phyloP scores from a whole-genome alignment of 1,140 invertebrate species.

The Mya arenaria region DNA sequence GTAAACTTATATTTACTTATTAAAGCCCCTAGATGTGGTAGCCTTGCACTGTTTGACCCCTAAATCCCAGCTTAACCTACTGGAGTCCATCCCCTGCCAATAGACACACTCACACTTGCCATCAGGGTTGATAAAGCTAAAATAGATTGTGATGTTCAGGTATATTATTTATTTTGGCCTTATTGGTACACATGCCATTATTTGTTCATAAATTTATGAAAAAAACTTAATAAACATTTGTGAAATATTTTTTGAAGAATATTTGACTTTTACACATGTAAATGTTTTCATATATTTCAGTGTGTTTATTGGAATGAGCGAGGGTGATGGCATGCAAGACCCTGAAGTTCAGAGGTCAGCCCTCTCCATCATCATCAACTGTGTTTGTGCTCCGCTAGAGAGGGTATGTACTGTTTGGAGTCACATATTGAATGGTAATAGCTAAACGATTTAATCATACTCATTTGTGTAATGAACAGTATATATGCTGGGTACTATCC shows the following conservation, averaged over 20 bases:
- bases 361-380: slow-evolving; percentile 93
- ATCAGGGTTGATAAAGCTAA: too few relatives aligned
- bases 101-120: slow-evolving; percentile 67
- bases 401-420: slow-evolving; percentile 83
- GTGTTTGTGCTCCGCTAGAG: slow-evolving; percentile 94
- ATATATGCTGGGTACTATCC: too few relatives aligned
- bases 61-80: slow-evolving; percentile 91
- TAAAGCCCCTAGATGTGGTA: slow-evolving; percentile 94
- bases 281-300: too few relatives aligned
- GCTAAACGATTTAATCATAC: too few relatives aligned
- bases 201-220: too few relatives aligned
- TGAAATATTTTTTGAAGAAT: slow-evolving; percentile 1
- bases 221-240: background rate
- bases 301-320: slow-evolving; percentile 90
- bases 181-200: too few relatives aligned
- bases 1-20: too few relatives aligned
- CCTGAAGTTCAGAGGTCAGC: slow-evolving; percentile 96
- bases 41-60: slow-evolving; percentile 94
- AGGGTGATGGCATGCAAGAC: slow-evolving; percentile 94
- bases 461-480: too few relatives aligned
- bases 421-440: too few relatives aligned
- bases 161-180: too few relatives aligned
- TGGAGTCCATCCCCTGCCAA: slow-evolving; percentile 86
- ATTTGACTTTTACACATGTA: too few relatives aligned
- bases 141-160: too few relatives aligned